Conservation (phyloP, 1,140 invertebrate genomes). For the Microplitis demolitor region DNA sequence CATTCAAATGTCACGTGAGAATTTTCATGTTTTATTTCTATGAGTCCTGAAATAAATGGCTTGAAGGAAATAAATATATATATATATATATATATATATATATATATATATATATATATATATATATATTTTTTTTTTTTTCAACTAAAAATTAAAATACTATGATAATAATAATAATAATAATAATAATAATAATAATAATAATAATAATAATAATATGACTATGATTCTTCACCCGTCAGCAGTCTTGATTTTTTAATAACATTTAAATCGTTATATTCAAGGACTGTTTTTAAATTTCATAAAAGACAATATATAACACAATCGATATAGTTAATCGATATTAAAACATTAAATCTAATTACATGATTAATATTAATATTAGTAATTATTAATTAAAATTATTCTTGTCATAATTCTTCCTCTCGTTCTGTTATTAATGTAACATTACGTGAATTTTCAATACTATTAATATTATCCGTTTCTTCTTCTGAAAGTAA, state of each 20-base stretch:
- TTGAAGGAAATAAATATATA: too few relatives aligned
- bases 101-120: too few relatives aligned
- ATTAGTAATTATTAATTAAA: neutral
- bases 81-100: too few relatives aligned
- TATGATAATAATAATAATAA: conserved; percentile 2
- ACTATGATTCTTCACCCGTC: neutral
- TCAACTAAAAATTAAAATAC: too few relatives aligned
- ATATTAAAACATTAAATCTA: neutral
- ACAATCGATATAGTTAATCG: neutral
- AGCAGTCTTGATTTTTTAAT: conserved; percentile 22
- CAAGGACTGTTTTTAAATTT: neutral
- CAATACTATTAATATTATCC: conserved; percentile 29
- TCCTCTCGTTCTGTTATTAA: conserved; percentile 39
- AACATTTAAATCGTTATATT: conserved; percentile 7
- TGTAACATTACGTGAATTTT: conserved; percentile 11
- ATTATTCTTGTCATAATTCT: conserved; percentile 41
- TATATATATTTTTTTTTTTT: too few relatives aligned
- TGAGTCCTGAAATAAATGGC: too few relatives aligned
- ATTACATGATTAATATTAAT: neutral
- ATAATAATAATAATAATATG: conserved; percentile 5
- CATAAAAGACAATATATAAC: too few relatives aligned
- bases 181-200: conserved; percentile 4
- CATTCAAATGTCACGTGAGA: conserved; percentile 14
- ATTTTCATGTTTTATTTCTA: neutral
- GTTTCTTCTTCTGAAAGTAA: conserved; percentile 57